Evolutionary conservation across 1,140 invertebrate species (phyloP).

Genomic region (Cotesia vestalis): DNA sequence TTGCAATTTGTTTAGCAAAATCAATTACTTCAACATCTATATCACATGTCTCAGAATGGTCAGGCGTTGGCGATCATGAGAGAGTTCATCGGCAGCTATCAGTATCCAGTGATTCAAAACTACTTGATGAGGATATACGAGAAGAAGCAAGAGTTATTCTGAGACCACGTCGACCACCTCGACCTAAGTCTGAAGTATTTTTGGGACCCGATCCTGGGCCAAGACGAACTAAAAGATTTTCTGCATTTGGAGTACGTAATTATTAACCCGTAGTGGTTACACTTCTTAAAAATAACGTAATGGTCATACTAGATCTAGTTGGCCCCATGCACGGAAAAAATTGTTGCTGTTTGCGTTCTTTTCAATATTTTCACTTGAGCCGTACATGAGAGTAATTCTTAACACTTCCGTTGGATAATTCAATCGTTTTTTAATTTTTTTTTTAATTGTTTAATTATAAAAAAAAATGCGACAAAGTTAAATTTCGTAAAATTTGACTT

Average conservation of each 20-base stretch:
- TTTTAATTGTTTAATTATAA: too few species aligned
- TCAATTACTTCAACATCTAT: constrained; percentile 39
- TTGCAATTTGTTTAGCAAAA: constrained; percentile 29
- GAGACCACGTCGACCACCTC: constrained; percentile 84
- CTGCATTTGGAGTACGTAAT: constrained; percentile 86
- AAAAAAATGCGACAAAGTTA: too few species aligned
- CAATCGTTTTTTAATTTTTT: too few species aligned
- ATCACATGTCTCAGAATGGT: constrained; percentile 74
- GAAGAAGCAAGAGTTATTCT: constrained; percentile 88
- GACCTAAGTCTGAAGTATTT: constrained; percentile 89
- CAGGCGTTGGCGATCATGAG: constrained; percentile 78
- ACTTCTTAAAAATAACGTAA: too few species aligned
- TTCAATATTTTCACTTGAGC: too few species aligned
- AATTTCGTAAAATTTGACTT: too few species aligned
- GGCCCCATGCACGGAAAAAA: too few species aligned
- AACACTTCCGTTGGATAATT: too few species aligned
- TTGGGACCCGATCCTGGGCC: constrained; percentile 71
- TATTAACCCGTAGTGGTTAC: too few species aligned
- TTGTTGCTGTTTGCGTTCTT: too few species aligned
- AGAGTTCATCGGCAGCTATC: constrained; percentile 87
- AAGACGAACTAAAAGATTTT: constrained; percentile 85
- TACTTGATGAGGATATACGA: constrained; percentile 83
- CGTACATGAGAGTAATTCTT: too few species aligned
- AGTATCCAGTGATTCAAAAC: constrained; percentile 89
- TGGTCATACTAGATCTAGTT: too few species aligned